These are phyloP conservation scores for Drosophila chauvacae DNA, from an alignment of 1,140 invertebrate species.

Conservation along the genomic window DNA sequence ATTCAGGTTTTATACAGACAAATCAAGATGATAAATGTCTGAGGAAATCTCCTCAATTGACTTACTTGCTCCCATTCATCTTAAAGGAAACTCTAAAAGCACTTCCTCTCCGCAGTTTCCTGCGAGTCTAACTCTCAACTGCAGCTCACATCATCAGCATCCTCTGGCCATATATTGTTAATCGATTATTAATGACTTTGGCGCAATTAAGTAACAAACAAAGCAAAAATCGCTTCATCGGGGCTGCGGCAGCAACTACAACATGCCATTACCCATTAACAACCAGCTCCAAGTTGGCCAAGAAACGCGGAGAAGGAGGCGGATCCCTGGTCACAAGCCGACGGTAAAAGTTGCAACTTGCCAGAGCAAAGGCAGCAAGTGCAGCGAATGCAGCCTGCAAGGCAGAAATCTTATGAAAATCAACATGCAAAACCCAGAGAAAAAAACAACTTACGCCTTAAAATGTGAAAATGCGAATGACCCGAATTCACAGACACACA, in stretches of 20 bases:
- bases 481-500: constrained; percentile 65
- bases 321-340: constrained; percentile 22
- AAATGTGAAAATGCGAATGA: constrained; percentile 83
- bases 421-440: constrained; percentile 58
- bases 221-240: constrained; percentile 61
- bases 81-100: constrained; percentile 20
- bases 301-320: constrained; percentile 25
- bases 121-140: background rate
- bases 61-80: constrained; percentile 2
- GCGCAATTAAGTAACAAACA: constrained; percentile 77
- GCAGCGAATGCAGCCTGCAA: constrained; percentile 28
- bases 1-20: background rate
- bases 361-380: constrained; percentile 34
- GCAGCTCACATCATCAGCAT: constrained; percentile 17
- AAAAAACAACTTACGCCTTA: constrained; percentile 62
- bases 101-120: constrained; percentile 30
- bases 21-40: constrained; percentile 17
- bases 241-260: constrained; percentile 37
- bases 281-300: constrained; percentile 35
- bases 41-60: background rate
- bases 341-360: constrained; percentile 71
- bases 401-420: constrained; percentile 55
- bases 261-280: constrained; percentile 60
- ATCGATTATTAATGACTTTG: constrained; percentile 83
- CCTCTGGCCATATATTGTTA: constrained; percentile 53